Conservation (phyloP, 2,113 vertebrate species). For the Lamprologus callipterus region DNA sequence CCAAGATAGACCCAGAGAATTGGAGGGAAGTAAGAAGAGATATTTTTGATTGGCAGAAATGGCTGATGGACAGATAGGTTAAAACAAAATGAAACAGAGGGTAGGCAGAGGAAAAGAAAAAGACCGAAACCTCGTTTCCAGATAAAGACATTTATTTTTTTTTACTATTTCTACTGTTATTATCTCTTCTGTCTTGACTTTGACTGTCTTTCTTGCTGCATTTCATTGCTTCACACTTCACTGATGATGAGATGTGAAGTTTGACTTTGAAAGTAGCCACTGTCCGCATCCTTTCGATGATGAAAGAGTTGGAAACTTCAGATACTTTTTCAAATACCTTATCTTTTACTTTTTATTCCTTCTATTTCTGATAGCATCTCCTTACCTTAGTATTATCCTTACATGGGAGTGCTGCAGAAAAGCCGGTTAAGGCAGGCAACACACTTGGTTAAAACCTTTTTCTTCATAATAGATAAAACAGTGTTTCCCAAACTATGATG, state of each 20-base stretch:
- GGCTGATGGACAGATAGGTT: not conserved
- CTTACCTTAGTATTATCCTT: not conserved
- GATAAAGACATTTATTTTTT: not conserved
- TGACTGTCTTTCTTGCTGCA: not conserved
- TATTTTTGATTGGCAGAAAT: not conserved
- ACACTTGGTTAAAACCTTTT: not conserved
- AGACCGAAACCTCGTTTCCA: not conserved
- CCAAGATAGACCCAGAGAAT: not conserved
- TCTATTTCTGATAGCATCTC: not conserved
- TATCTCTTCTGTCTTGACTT: not conserved
- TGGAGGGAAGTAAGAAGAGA: not conserved
- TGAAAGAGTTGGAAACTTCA: not conserved
- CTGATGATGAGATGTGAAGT: not conserved
- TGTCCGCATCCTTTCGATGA: not conserved
- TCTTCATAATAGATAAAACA: not conserved
- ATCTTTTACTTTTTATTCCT: not conserved
- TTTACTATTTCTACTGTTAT: not conserved
- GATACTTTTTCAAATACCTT: not conserved
- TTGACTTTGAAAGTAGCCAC: slow-evolving; percentile 2
- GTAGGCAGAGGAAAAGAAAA: not conserved
- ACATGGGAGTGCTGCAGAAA: not conserved
- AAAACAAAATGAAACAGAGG: not conserved
- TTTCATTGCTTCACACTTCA: not conserved
- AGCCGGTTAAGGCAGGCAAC: not conserved
- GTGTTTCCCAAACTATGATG: not conserved